Base-by-base conservation (phyloP, 2,113 vertebrate species). In the Dryoscopus gambensis region DNA sequence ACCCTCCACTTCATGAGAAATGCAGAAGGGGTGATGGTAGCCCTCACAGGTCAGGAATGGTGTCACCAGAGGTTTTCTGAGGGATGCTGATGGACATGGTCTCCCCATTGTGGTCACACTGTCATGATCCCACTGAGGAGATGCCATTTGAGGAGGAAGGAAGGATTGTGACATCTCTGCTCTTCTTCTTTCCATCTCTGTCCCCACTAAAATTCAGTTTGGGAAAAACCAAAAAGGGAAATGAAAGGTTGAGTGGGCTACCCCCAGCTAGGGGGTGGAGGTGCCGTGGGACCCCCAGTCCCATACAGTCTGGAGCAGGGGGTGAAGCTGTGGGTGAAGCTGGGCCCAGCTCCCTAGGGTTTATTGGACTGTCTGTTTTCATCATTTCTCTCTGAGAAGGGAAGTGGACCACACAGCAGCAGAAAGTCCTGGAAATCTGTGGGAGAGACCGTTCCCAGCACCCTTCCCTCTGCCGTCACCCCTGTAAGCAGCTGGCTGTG, bases 391-490 rank as follows among this genome's bases (percentile, higher is more conserved):
- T 42, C 64, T 65, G 96, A 95, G 80, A 87, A 92, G 92, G 83
- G 76, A 96, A 94, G 79, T 83, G 83, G 96, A 95, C 93, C 96
- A 96, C 95, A 94, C 96, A 96, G 90, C 90, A 96, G 77, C 84
- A 93, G 49, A 87, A 91, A 82, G 57, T 30, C 93, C 83, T 93
- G 94, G 96, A 96, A 96, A 95, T 84, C 39, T 75, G 88, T 0
- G 3, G 88, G 62, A 25, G 49, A 96, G 64, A 25, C 7, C 0
- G 20, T 96, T 95, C 92, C 94, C 96, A 96, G 93, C 87, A 50
- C 9, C 37, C 89, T 94, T 65, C 57, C 50, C 81, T 95, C 62
- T 5, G 2, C 64, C 5, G 4, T 47, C 3, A 0, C 31, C 83
- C 60, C 68, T 63, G 79, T 15, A 3, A 83, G 1, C 69, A 75